Evolutionary conservation across 2,888 invertebrate species (phyloP).

Genomic region (Sympetrum striolatum): DNA sequence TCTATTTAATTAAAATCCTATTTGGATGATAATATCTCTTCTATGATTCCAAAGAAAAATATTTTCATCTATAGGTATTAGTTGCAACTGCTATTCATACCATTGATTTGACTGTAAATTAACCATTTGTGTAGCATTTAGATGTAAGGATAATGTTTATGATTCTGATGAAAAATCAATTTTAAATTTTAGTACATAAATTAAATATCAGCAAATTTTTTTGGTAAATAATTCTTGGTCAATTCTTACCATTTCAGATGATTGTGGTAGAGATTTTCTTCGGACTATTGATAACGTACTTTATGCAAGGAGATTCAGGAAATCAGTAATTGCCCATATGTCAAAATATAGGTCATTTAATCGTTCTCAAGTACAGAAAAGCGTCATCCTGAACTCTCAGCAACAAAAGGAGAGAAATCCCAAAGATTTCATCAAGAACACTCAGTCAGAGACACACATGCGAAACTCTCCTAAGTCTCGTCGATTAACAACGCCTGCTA

Average conservation of each 20-base stretch:
- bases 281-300: slow-evolving; percentile 22
- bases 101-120: too few relatives aligned
- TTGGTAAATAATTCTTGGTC: not conserved
- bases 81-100: too few relatives aligned
- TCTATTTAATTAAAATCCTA: too few relatives aligned
- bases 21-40: too few relatives aligned
- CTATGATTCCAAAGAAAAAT: too few relatives aligned
- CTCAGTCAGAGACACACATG: not conserved
- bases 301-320: slow-evolving; percentile 9
- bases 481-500: not conserved
- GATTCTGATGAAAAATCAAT: too few relatives aligned
- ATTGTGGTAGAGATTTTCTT: slow-evolving; percentile 20
- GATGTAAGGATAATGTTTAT: too few relatives aligned
- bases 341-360: not conserved
- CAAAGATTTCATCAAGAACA: not conserved
- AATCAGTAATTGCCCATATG: not conserved
- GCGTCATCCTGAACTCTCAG: not conserved
- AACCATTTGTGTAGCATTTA: too few relatives aligned
- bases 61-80: too few relatives aligned
- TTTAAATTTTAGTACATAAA: not conserved
- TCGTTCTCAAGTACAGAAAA: not conserved
- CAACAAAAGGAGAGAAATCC: not conserved
- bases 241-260: not conserved
- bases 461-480: not conserved
- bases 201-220: too few relatives aligned